Evolutionary conservation across 2,113 vertebrate species (phyloP), one percentile per base, ranked within the genome.

Genomic region (Alectura lathami): DNA sequence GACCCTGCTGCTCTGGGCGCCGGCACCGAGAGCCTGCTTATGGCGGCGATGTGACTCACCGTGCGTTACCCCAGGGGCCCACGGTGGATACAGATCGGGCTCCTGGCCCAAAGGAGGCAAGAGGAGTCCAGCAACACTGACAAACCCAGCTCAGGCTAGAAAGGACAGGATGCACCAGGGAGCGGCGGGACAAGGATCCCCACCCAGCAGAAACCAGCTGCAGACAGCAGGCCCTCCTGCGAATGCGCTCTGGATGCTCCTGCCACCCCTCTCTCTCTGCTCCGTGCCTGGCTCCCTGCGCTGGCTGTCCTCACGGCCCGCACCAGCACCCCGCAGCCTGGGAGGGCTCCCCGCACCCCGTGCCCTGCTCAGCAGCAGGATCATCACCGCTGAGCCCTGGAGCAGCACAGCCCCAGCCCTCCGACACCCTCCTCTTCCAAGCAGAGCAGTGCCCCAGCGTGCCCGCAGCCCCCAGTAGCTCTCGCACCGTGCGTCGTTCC

Each of bases 51-150:
- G 23, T 1, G 3, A 68, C 7, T 30, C 70, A 6, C 29, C 26
- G 23, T 4, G 43, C 4, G 15, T 17, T 45, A 18, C 14, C 45
- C 74, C 48, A 32, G 50, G 18, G 38, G 56, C 11, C 23, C 43
- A 13, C 26, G 22, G 14, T 0, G 0, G 48, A 24, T 38, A 59
- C 43, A 13, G 34, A 20, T 16, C 23, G 20, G 60, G 29, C 8
- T n/a, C 45, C 1, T 67, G 0, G n/a, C 30, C 38, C 42, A n/a
- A 15, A 47, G 27, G 8, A 50, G 4, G 42, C 45, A 30, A 32
- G 40, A 32, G 64, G 9, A 7, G 2, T 4, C 51, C 34, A 21
- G 42, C n/a, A 20, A 8, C 43, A 30, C 21, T 16, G 40, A 3
- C 50, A 45, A 27, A 17, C 38, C 62, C 42, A 2, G 74, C 42